A percentile compares a stretch with the other conserved stretches of the same genome.
Conservation (phyloP, 2,113 vertebrate genomes). For the Formicarius rufipectus region DNA sequence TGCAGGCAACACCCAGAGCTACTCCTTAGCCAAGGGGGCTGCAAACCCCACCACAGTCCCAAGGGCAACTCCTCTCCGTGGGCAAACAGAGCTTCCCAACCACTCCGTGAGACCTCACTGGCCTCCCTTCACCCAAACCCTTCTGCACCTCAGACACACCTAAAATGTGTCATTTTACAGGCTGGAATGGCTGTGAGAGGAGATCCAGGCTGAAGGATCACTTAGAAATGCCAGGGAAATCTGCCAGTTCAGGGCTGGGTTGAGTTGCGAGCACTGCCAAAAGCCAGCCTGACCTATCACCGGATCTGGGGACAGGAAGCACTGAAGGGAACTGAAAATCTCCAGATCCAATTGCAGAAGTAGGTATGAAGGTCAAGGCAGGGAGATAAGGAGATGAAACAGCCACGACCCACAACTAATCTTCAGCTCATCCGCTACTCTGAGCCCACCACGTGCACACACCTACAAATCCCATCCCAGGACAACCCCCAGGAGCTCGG, state of each 20-base stretch:
- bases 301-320: conserved; percentile 5
- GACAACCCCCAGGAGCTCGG: accelerated
- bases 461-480: background rate
- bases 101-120: accelerated
- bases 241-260: background rate
- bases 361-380: conserved; percentile 18
- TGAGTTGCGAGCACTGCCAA: accelerated
- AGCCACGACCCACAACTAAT: background rate
- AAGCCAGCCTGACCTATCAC: background rate
- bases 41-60: background rate
- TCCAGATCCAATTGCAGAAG: background rate
- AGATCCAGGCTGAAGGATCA: background rate
- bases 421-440: background rate
- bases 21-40: background rate
- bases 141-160: background rate
- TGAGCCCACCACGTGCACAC: accelerated
- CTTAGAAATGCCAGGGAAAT: background rate
- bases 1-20: accelerated
- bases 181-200: accelerated
- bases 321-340: background rate
- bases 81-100: background rate
- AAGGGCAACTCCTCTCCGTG: accelerated
- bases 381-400: background rate
- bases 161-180: accelerated
- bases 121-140: background rate